phyloP scores from a whole-genome alignment of 1,140 invertebrate species.

The Lasioglossum albipes region DNA sequence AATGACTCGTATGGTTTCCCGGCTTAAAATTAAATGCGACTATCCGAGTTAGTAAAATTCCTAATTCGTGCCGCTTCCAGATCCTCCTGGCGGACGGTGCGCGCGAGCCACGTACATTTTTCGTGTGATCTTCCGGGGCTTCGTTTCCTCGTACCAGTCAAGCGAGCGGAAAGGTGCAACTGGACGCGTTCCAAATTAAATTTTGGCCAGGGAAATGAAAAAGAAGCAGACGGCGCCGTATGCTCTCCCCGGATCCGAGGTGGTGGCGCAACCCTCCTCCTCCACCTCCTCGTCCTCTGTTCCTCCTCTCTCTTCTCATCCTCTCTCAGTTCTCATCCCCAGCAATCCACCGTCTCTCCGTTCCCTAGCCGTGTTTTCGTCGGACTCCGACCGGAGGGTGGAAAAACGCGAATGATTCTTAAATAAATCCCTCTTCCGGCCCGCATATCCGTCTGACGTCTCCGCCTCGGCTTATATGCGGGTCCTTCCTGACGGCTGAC shows the following conservation, averaged over 20 bases:
- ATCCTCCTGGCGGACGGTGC: conserved; percentile 53
- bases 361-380: background rate
- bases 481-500: background rate
- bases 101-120: conserved; percentile 76
- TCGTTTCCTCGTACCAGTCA: conserved; percentile 69
- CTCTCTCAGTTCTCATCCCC: background rate
- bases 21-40: conserved; percentile 81
- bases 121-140: conserved; percentile 79
- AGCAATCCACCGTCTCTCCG: no score
- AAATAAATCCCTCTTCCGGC: conserved; percentile 50
- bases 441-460: background rate
- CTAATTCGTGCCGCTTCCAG: conserved; percentile 75
- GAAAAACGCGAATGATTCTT: conserved; percentile 46
- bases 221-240: conserved; percentile 64
- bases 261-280: background rate
- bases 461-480: background rate
- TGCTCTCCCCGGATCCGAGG: conserved; percentile 22
- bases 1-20: conserved; percentile 79
- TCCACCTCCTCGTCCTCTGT: background rate
- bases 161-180: conserved; percentile 70
- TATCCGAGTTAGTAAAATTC: conserved; percentile 80
- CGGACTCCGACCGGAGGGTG: background rate
- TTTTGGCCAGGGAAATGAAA: conserved; percentile 70
- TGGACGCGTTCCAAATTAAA: conserved; percentile 80
- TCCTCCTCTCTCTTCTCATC: background rate